Percentiles rank a stretch among this genome's conserved stretches.
phyloP scores from a whole-genome alignment of 2,888 invertebrate genomes.

The Aricia artaxerxes region DNA sequence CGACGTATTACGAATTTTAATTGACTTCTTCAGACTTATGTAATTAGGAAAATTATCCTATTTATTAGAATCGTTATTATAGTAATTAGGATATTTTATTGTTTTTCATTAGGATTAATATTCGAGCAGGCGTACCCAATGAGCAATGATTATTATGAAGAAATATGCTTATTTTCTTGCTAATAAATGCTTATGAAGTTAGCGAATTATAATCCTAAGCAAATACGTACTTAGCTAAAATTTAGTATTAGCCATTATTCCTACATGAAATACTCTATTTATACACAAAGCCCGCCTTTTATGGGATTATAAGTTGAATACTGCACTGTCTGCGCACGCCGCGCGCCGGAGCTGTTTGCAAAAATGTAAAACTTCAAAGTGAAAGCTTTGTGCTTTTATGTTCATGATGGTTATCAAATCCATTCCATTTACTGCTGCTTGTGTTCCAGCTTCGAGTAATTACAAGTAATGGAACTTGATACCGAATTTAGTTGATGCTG shows the following conservation, averaged over 20 bases:
- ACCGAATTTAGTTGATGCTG: background rate
- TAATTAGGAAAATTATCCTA: background rate
- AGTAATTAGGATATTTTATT: background rate
- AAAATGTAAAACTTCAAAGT: conserved; percentile 27
- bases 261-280: background rate
- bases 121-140: too few species aligned
- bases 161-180: too few species aligned
- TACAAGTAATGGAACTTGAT: conserved; percentile 29
- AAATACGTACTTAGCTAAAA: background rate
- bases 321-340: conserved; percentile 8
- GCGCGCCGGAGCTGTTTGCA: background rate
- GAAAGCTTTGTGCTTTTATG: conserved; percentile 28
- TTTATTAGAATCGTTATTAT: background rate
- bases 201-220: too few species aligned
- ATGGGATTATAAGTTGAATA: conserved; percentile 25
- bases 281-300: conserved; percentile 20
- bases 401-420: conserved; percentile 25
- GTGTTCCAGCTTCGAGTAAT: conserved; percentile 27
- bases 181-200: too few species aligned
- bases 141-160: too few species aligned
- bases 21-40: background rate
- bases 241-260: background rate
- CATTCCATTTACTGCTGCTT: conserved; percentile 25
- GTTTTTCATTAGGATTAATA: background rate
- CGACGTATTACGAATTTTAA: conserved; percentile 4